Percentiles rank a stretch among this genome's conserved stretches.
Evolutionary conservation across 2,113 vertebrate species (phyloP).

Genomic region (Callorhinus ursinus): DNA sequence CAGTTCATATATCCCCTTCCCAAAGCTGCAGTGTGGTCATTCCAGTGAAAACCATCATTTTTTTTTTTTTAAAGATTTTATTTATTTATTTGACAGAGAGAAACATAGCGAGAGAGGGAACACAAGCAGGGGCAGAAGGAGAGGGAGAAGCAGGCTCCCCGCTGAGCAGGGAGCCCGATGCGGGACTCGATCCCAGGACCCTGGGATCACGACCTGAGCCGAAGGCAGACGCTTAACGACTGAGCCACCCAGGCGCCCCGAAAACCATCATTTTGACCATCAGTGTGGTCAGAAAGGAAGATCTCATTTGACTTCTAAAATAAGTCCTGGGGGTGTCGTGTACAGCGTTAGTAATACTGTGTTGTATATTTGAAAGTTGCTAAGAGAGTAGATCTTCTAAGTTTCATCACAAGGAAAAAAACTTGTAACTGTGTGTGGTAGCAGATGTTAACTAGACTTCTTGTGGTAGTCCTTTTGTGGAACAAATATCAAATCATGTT

Average conservation of each 20-base stretch:
- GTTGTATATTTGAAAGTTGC: not conserved
- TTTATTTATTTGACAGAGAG: no score
- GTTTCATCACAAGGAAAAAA: not conserved
- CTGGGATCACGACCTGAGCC: no score
- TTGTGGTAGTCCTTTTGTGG: not conserved
- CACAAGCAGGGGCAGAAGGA: no score
- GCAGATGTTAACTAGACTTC: not conserved
- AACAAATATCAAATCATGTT: no score
- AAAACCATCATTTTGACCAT: not conserved
- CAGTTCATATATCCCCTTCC: not conserved
- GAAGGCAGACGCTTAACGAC: no score
- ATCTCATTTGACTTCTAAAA: not conserved
- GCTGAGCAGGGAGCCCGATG: no score
- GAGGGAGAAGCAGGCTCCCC: no score
- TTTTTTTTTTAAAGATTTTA: no score
- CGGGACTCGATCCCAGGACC: no score
- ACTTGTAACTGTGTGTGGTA: not conserved
- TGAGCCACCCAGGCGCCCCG: no score
- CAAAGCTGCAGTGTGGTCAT: not conserved
- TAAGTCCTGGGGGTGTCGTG: rapidly evolving
- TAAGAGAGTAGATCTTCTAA: not conserved
- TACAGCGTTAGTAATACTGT: not conserved
- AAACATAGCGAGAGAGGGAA: no score
- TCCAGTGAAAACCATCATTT: not conserved
- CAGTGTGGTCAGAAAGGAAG: not conserved